These are phyloP conservation scores for Drosophila atripex DNA, from an alignment of 2,888 invertebrate genomes.

Conservation along the genomic window DNA sequence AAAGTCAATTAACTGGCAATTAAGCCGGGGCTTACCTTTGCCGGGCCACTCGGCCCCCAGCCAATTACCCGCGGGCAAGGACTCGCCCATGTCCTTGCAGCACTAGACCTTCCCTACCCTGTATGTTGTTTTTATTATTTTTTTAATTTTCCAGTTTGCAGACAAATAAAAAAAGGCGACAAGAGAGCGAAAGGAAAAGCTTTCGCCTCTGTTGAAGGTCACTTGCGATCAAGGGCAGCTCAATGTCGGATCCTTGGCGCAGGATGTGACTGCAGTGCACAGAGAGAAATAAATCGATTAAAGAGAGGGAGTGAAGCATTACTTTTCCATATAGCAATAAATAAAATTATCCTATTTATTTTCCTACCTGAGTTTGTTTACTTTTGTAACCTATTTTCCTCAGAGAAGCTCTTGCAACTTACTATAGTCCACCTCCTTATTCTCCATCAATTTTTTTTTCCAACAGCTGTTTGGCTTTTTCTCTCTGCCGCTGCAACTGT, in stretches of 20 bases:
- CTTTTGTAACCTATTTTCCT: background rate
- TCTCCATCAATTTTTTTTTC: background rate
- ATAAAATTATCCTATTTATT: too few species aligned
- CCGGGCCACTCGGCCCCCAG: background rate
- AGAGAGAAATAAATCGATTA: background rate
- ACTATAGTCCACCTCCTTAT: background rate
- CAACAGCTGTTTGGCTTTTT: slow-evolving; percentile 53
- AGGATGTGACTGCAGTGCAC: slow-evolving; percentile 23
- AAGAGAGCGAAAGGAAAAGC: slow-evolving; percentile 8
- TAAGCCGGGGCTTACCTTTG: slow-evolving; percentile 25
- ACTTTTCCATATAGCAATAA: background rate
- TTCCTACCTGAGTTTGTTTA: background rate
- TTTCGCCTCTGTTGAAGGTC: slow-evolving; percentile 56
- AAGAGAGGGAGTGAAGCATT: too few species aligned
- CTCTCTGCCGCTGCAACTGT: slow-evolving; percentile 57
- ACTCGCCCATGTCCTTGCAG: slow-evolving; percentile 25
- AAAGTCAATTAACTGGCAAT: slow-evolving; percentile 53
- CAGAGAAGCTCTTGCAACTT: background rate
- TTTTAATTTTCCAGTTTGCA: slow-evolving; percentile 16
- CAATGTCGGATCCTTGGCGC: slow-evolving; percentile 61
- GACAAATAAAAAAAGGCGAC: background rate
- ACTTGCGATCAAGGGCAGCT: slow-evolving; percentile 72
- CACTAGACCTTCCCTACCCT: background rate
- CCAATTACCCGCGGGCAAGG: slow-evolving; percentile 32
- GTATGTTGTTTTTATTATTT: background rate